Evolutionary conservation across 2,113 vertebrate species (phyloP).

Genomic region (Corythornis madagascariensis): DNA sequence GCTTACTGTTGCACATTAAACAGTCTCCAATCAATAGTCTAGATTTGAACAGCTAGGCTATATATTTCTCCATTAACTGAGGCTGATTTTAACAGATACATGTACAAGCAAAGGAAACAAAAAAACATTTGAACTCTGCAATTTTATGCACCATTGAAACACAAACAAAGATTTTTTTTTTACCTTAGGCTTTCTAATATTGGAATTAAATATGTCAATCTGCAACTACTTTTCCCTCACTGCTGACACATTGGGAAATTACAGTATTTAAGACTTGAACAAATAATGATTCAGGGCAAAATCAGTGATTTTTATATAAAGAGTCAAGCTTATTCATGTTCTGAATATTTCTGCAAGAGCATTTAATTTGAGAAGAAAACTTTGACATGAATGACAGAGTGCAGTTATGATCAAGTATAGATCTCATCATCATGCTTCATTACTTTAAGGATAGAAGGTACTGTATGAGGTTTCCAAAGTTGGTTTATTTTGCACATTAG

Average conservation of each 20-base stretch:
- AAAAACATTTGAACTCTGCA: background rate
- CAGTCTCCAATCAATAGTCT: background rate
- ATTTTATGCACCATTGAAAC: background rate
- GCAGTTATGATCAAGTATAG: conserved; percentile 17
- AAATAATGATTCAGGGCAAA: conserved; percentile 26
- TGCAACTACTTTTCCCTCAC: background rate
- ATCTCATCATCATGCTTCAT: conserved; percentile 50
- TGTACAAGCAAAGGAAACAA: background rate
- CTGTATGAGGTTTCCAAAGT: conserved; percentile 41
- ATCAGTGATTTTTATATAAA: background rate
- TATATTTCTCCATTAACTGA: background rate
- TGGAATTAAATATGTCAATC: conserved; percentile 5
- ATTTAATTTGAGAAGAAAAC: conserved; percentile 28
- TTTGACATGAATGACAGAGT: conserved; percentile 34
- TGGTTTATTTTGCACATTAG: conserved; percentile 65
- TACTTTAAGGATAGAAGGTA: conserved; percentile 50
- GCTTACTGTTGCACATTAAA: background rate
- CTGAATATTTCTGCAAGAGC: background rate
- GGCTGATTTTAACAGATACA: background rate
- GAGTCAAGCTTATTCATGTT: conserved; percentile 3
- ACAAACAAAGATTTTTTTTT: conserved; percentile 23
- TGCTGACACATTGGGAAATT: background rate
- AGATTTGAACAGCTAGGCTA: background rate
- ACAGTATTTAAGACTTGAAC: background rate
- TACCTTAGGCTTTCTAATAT: conserved; percentile 5